Base-by-base conservation (phyloP, 2,113 vertebrate genomes). In the Tretioscincus oriximinensis region DNA sequence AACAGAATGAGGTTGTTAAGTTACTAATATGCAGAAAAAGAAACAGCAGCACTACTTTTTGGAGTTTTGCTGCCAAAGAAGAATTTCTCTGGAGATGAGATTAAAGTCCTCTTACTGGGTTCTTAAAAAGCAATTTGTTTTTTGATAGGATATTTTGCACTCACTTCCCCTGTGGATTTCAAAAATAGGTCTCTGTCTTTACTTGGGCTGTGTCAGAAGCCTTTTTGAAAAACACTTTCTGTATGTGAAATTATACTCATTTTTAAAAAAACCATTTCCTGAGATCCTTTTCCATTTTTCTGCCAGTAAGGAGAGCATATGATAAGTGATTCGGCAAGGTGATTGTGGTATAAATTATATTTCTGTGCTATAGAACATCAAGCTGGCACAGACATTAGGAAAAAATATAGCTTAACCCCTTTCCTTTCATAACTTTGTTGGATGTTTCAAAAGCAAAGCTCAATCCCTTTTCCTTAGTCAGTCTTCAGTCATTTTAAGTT, bases 71-170 rank as follows among this genome's bases (percentile, higher is more conserved):
- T 76, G 72, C 26, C 66, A 74, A 75, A 63, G 47, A 76, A 60
- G 73, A 80, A 80, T 84, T 80, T 67, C 77, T 80, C 77, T 45
- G 54, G 73, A 76, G 77, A 80, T 70, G 72, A 84, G 77, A 80
- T 71, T 65, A 84, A 84, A 76, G 72, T 76, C 60, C 45, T 76
- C 72, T 64, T 63, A 84, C 26, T 61, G 72, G 64, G 5, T n/a
- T 76, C 65, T 79, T 78, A 76, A 80, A 73, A 69, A 76, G 66
- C 77, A 76, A 80, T 84, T 84, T 84, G 73, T 54, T 76, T 76
- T 70, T 69, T 78, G 80, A 82, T 82, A 82, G 80, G 73, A 70
- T 69, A 80, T 84, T 80, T 80, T 70, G 77, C 14, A 18, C 67
- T 84, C 60, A 70, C 67, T 65, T 76, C 66, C 77, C 66, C 47